These are phyloP conservation scores for Ochotona curzoniae DNA, from an alignment of 2,113 vertebrate species.

Conservation along the genomic window DNA sequence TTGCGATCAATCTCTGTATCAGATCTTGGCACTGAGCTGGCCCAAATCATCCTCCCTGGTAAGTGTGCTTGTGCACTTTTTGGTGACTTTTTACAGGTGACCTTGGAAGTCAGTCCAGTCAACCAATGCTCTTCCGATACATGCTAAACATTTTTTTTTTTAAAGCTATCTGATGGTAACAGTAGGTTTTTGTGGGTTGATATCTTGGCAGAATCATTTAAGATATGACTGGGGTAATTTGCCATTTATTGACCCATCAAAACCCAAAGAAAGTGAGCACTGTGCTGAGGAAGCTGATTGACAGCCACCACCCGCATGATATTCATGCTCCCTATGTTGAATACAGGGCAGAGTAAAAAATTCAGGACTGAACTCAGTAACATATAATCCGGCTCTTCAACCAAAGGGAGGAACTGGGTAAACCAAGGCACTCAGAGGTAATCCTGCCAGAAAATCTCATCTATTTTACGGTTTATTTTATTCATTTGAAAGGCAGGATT, in stretches of 20 bases:
- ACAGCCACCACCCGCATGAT: conserved; percentile 55
- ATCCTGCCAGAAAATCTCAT: background rate
- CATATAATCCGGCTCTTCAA: background rate
- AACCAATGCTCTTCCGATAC: background rate
- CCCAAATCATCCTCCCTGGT: conserved; percentile 22
- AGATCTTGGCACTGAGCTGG: background rate
- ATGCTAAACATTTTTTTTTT: conserved; percentile 31
- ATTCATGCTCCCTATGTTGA: background rate
- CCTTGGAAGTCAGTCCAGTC: conserved; percentile 1
- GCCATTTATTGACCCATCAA: conserved; percentile 63
- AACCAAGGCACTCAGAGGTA: background rate
- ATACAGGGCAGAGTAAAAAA: background rate
- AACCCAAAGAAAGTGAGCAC: conserved; percentile 53
- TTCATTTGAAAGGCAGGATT: too few relatives aligned
- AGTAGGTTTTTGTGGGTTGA: conserved; percentile 42
- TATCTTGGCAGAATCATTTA: conserved; percentile 21
- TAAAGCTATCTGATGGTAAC: conserved; percentile 22
- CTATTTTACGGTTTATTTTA: too few relatives aligned
- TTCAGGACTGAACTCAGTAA: background rate
- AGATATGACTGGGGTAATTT: conserved; percentile 47
- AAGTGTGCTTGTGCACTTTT: background rate
- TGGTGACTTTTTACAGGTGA: conserved; percentile 36
- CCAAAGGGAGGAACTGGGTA: background rate
- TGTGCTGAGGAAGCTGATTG: conserved; percentile 54
- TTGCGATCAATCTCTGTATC: conserved; percentile 57